Percentiles rank a stretch among this genome's conserved stretches.
phyloP scores from a whole-genome alignment of 92 coral and sea anemone species.

The Pocillopora grandis region DNA sequence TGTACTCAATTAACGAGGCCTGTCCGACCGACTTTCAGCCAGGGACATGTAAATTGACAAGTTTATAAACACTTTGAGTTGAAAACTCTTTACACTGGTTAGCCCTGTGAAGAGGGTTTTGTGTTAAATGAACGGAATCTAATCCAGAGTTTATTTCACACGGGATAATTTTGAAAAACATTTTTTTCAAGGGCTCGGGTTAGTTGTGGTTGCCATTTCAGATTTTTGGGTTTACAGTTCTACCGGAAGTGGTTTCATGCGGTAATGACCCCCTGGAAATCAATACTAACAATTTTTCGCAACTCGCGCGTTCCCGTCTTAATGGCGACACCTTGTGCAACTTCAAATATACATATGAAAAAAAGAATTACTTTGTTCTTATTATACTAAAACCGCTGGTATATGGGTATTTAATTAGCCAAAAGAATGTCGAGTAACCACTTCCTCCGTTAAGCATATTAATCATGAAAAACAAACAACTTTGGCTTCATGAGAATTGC shows the following conservation, averaged over 20 bases:
- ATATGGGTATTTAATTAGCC: conserved; percentile 21
- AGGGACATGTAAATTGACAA: conserved; percentile 1
- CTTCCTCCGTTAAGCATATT: conserved; percentile 18
- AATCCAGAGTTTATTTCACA: conserved; percentile 1
- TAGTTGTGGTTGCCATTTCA: conserved; percentile 27
- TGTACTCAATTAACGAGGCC: conserved; percentile 54
- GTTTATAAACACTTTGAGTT: conserved; percentile 1
- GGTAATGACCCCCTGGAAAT: conserved; percentile 77
- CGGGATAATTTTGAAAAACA: neutral
- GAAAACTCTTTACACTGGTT: neutral
- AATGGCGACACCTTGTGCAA: neutral
- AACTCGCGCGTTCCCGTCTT: conserved; percentile 17
- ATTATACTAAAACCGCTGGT: neutral
- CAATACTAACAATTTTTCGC: conserved; percentile 49
- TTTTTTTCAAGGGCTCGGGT: neutral
- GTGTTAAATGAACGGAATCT: neutral
- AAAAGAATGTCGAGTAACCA: conserved; percentile 19
- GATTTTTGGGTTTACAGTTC: conserved; percentile 33
- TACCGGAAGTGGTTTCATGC: conserved; percentile 65
- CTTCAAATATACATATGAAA: neutral
- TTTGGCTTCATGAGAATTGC: neutral
- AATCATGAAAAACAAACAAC: neutral
- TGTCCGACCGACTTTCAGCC: conserved; percentile 4
- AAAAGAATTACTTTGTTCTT: neutral
- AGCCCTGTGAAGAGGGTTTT: neutral